Conservation (phyloP, 2,113 vertebrate species). For the Vidua chalybeata region DNA sequence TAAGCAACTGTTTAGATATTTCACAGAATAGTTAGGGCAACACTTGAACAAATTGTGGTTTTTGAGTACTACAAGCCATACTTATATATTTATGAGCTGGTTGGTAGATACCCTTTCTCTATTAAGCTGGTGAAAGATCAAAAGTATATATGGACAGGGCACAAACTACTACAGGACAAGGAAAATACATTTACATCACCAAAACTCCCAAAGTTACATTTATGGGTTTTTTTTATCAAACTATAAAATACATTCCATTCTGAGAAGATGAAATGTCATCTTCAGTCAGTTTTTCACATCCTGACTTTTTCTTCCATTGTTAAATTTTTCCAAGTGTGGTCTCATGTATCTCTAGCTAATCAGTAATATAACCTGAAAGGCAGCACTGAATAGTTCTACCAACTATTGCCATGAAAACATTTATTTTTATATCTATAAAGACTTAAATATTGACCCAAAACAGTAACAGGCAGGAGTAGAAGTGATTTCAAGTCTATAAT, state of each 20-base stretch:
- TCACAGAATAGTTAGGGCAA: neutral
- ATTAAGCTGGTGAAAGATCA: neutral
- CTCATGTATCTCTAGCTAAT: neutral
- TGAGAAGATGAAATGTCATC: neutral
- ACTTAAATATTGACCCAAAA: neutral
- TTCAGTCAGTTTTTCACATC: neutral
- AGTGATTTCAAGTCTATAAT: neutral
- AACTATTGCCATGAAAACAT: neutral
- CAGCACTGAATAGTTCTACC: neutral
- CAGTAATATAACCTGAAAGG: neutral
- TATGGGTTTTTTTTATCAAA: neutral
- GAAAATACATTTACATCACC: neutral
- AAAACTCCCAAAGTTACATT: neutral
- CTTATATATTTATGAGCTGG: neutral
- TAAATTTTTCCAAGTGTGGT: neutral
- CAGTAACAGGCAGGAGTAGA: neutral
- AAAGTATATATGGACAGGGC: neutral
- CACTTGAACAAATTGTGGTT: neutral
- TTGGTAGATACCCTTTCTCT: neutral
- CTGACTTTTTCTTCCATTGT: neutral
- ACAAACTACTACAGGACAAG: neutral
- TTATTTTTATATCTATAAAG: neutral
- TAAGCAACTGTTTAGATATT: neutral
- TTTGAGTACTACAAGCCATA: neutral
- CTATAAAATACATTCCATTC: neutral